Conservation (phyloP, 2,888 invertebrate genomes). For the Xestobium rufovillosum region DNA sequence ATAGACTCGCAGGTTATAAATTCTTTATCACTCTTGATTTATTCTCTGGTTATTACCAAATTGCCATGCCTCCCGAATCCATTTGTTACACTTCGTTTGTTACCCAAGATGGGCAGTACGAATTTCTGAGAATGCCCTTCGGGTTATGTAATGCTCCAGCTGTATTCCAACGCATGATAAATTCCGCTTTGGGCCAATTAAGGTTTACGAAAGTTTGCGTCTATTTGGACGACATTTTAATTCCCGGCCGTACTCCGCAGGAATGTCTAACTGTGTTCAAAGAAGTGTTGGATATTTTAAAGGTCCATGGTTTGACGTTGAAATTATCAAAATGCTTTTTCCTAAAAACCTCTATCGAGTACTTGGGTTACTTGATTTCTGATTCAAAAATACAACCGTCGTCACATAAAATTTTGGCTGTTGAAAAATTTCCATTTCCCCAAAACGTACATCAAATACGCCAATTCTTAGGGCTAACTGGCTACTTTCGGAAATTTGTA, state of each 20-base stretch:
- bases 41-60: conserved; percentile 30
- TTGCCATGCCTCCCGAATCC: too few relatives aligned
- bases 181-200: conserved; percentile 12
- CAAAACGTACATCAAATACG: too few relatives aligned
- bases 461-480: too few relatives aligned
- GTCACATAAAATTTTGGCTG: conserved; percentile 9
- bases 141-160: too few relatives aligned
- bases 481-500: too few relatives aligned
- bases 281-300: conserved; percentile 12
- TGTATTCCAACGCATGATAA: conserved; percentile 31
- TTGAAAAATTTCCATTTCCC: conserved; percentile 9
- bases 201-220: conserved; percentile 9
- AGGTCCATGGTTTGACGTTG: conserved; percentile 11
- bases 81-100: conserved; percentile 30
- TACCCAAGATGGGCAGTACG: conserved; percentile 31
- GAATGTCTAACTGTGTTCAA: conserved; percentile 12
- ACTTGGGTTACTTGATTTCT: conserved; percentile 15
- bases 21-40: conserved; percentile 31
- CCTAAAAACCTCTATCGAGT: conserved; percentile 15
- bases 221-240: conserved; percentile 18
- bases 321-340: too few relatives aligned
- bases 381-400: conserved; percentile 10
- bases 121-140: conserved; percentile 32
- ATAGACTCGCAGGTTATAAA: conserved; percentile 23
- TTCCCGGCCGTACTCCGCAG: conserved; percentile 11